These are phyloP conservation scores for Trinectes maculatus DNA, from an alignment of 2,113 vertebrate genomes.

Conservation along the genomic window DNA sequence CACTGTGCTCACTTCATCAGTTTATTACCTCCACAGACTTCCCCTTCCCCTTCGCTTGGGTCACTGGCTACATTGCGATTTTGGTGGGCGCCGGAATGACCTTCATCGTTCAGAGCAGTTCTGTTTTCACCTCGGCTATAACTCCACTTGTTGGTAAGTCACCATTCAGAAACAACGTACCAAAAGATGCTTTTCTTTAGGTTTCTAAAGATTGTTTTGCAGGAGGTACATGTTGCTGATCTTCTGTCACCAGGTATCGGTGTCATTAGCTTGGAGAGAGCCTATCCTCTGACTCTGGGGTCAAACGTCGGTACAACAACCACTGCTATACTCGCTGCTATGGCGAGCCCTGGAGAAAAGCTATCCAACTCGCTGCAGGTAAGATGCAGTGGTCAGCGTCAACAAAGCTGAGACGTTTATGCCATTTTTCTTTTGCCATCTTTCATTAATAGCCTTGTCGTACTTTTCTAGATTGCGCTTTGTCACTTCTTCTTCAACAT, in stretches of 20 bases:
- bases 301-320: conserved; percentile 98
- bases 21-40: conserved; percentile 85
- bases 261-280: conserved; percentile 93
- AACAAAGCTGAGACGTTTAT: too few species aligned
- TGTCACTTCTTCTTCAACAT: conserved; percentile 99
- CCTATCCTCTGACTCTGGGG: conserved; percentile 93
- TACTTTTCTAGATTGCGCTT: conserved; percentile 88
- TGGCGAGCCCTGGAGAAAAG: conserved; percentile 90
- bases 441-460: background rate
- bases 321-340: conserved; percentile 92
- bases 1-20: background rate
- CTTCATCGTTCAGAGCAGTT: conserved; percentile 97
- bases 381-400: too few species aligned
- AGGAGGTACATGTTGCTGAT: background rate
- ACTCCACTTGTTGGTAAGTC: conserved; percentile 95
- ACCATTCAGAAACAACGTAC: rapidly evolving
- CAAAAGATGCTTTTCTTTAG: too few species aligned
- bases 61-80: conserved; percentile 95
- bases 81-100: conserved; percentile 95
- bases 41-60: conserved; percentile 92
- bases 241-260: conserved; percentile 86
- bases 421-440: background rate
- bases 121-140: conserved; percentile 96
- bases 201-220: background rate
- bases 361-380: conserved; percentile 91